Evolutionary conservation across 2,797 vertebrate species (phyloP).

Genomic region (Atherinosoma microstoma): DNA sequence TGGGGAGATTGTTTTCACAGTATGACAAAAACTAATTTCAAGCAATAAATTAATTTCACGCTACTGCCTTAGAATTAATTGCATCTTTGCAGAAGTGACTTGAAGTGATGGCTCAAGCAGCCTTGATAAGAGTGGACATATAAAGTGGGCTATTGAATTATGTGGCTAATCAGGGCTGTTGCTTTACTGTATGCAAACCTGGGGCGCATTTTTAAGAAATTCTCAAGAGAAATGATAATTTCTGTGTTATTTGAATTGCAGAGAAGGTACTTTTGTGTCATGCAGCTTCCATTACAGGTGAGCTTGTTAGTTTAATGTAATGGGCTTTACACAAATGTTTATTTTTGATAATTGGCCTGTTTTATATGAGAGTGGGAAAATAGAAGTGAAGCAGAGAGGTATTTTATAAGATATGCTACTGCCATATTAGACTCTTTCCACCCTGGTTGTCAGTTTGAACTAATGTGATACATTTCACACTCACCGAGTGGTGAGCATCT

Average conservation of each 20-base stretch:
- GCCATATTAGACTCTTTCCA: slow-evolving; percentile 9
- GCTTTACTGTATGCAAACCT: slow-evolving; percentile 32
- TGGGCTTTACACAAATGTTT: neutral
- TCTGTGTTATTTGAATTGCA: slow-evolving; percentile 38
- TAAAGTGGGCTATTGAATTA: slow-evolving; percentile 70
- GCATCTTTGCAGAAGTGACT: slow-evolving; percentile 77
- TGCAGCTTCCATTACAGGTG: slow-evolving; percentile 26
- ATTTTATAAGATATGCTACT: neutral
- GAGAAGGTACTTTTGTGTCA: slow-evolving; percentile 41
- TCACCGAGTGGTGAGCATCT: neutral
- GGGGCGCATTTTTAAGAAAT: slow-evolving; percentile 44
- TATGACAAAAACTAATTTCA: slow-evolving; percentile 83
- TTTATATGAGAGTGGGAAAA: neutral
- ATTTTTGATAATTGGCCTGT: neutral
- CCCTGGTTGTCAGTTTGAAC: slow-evolving; percentile 37
- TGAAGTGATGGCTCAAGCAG: slow-evolving; percentile 76
- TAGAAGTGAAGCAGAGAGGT: neutral
- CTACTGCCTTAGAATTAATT: slow-evolving; percentile 83
- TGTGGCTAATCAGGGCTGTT: slow-evolving; percentile 52
- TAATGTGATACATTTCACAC: slow-evolving; percentile 62
- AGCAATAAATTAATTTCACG: slow-evolving; percentile 85
- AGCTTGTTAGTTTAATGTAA: slow-evolving; percentile 17
- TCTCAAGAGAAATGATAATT: slow-evolving; percentile 42
- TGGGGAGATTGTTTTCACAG: slow-evolving; percentile 81
- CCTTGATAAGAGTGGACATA: slow-evolving; percentile 72